These are phyloP conservation scores for Drosophila tripunctata DNA, from an alignment of 2,888 invertebrate genomes.

Conservation along the genomic window DNA sequence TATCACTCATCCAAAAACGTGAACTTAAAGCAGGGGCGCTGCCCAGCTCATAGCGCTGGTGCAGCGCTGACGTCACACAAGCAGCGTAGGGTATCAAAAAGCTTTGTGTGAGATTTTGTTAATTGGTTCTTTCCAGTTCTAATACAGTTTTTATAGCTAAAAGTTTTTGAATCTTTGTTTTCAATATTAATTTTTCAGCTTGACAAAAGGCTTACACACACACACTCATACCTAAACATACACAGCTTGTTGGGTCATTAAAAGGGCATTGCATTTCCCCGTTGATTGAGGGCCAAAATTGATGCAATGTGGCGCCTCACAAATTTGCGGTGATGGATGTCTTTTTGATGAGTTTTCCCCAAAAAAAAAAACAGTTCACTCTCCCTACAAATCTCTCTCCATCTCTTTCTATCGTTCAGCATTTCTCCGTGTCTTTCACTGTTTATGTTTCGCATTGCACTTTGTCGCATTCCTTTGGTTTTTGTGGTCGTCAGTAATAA, in stretches of 20 bases:
- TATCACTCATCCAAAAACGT: too few relatives aligned
- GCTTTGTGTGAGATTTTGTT: too few relatives aligned
- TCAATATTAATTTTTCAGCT: too few relatives aligned
- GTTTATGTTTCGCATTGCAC: conserved; percentile 22
- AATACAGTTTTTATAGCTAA: too few relatives aligned
- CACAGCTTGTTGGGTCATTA: conserved; percentile 36
- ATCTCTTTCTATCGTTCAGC: not conserved
- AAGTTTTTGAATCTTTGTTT: too few relatives aligned
- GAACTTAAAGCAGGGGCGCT: too few relatives aligned
- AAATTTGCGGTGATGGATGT: conserved; percentile 59
- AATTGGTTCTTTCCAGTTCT: too few relatives aligned
- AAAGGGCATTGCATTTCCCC: conserved; percentile 41
- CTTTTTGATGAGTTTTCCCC: conserved; percentile 54
- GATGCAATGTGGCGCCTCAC: conserved; percentile 29
- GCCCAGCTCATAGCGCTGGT: too few relatives aligned
- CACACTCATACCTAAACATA: not conserved
- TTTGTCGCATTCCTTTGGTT: conserved; percentile 72
- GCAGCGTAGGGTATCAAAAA: too few relatives aligned
- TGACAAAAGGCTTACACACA: not conserved
- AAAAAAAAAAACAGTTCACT: not conserved
- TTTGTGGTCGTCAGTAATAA: conserved; percentile 61
- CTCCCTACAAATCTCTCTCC: not conserved
- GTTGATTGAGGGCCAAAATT: conserved; percentile 30
- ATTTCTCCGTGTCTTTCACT: not conserved
- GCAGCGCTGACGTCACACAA: too few relatives aligned